Percentiles rank a stretch among this genome's conserved stretches.
phyloP scores from a whole-genome alignment of 2,113 vertebrate species.

The Tor tambroides region DNA sequence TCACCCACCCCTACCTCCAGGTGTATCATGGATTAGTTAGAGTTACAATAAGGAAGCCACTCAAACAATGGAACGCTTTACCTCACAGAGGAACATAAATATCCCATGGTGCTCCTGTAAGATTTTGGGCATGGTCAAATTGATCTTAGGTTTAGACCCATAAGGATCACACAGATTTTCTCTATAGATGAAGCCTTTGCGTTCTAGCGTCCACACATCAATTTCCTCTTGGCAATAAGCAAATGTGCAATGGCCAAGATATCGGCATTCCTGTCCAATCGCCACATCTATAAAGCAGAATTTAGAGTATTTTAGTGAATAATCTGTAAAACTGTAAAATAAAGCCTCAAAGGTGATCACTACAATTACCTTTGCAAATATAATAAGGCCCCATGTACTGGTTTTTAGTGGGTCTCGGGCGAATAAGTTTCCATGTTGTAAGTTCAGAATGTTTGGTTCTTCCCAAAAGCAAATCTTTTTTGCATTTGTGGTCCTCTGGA shows the following conservation, averaged over 20 bases:
- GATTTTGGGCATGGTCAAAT: constrained; percentile 85
- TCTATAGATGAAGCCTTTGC: constrained; percentile 92
- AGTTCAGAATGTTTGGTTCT: constrained; percentile 85
- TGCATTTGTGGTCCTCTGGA: constrained; percentile 92
- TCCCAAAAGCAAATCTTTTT: constrained; percentile 94
- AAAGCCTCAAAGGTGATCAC: background rate
- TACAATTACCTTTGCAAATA: constrained; percentile 95
- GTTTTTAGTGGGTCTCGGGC: constrained; percentile 93
- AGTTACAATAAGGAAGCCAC: background rate
- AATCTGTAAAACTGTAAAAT: background rate
- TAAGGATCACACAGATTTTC: constrained; percentile 87
- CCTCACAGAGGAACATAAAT: constrained; percentile 98
- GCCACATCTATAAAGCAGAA: constrained; percentile 82
- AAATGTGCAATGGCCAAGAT: constrained; percentile 94
- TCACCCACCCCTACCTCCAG: too few species aligned
- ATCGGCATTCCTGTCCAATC: constrained; percentile 89
- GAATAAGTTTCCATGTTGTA: constrained; percentile 92
- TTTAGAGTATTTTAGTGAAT: background rate
- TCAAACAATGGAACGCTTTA: constrained; percentile 61
- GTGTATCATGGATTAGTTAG: background rate
- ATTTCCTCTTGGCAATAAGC: constrained; percentile 98
- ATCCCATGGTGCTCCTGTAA: constrained; percentile 93
- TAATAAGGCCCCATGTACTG: constrained; percentile 97
- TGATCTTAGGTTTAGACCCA: constrained; percentile 81
- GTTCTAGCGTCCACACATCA: constrained; percentile 94